phyloP scores from a whole-genome alignment of 2,797 vertebrate genomes.

The Cheirogaleus major region DNA sequence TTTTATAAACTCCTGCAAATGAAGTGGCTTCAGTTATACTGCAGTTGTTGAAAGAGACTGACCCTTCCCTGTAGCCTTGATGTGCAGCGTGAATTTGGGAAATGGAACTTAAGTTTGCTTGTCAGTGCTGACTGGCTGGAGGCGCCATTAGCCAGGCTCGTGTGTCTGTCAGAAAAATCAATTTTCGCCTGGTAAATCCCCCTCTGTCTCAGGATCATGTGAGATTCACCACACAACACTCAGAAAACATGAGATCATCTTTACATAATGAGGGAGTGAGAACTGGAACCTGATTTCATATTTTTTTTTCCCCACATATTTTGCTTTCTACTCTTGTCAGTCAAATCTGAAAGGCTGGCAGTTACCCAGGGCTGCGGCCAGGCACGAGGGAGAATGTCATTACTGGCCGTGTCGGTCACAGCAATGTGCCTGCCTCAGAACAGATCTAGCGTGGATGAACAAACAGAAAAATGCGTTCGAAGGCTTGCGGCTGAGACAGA shows the following conservation, averaged over 20 bases:
- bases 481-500: not conserved
- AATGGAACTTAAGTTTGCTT: not conserved
- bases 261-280: slow-evolving; percentile 65
- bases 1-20: slow-evolving; percentile 37
- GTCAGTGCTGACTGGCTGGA: not conserved
- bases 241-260: slow-evolving; percentile 75
- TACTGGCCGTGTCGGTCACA: slow-evolving; percentile 60
- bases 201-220: slow-evolving; percentile 60
- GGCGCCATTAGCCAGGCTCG: not conserved
- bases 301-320: slow-evolving; percentile 67
- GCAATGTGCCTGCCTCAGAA: slow-evolving; percentile 77
- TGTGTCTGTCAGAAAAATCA: slow-evolving; percentile 25
- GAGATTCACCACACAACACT: slow-evolving; percentile 45
- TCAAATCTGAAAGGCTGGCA: slow-evolving; percentile 63
- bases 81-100: not conserved
- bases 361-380: slow-evolving; percentile 57
- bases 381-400: slow-evolving; percentile 1
- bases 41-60: not conserved
- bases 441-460: slow-evolving; percentile 62
- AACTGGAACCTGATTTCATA: slow-evolving; percentile 67
- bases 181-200: slow-evolving; percentile 37
- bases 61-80: not conserved
- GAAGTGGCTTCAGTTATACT: not conserved
- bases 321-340: slow-evolving; percentile 46
- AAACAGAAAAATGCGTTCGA: slow-evolving; percentile 79